Evolutionary conservation across 2,888 invertebrate species (phyloP).

Genomic region (Mythimna vitellina): DNA sequence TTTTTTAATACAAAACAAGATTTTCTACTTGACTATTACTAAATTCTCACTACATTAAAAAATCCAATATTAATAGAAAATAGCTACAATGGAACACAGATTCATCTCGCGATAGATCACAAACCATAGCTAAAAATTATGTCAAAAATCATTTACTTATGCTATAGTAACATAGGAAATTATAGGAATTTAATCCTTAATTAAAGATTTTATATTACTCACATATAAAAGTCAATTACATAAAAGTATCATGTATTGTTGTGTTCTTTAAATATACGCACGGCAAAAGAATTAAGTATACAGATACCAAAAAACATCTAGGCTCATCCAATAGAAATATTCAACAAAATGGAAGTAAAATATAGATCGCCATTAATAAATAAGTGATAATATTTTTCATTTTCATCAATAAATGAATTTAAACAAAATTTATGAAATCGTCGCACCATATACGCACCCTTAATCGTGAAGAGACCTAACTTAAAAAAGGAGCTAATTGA

Average conservation of each 20-base stretch:
- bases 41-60: constrained; percentile 34
- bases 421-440: too few relatives aligned
- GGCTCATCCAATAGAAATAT: too few relatives aligned
- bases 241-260: not conserved
- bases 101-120: constrained; percentile 39
- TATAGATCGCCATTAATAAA: too few relatives aligned
- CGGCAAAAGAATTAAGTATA: constrained; percentile 18
- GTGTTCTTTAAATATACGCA: constrained; percentile 7
- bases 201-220: constrained; percentile 9
- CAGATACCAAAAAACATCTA: not conserved
- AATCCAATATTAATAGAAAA: constrained; percentile 56
- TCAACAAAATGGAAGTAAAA: too few relatives aligned
- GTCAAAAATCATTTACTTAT: constrained; percentile 51
- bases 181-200: constrained; percentile 13
- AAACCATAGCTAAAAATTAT: constrained; percentile 35
- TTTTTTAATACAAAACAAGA: constrained; percentile 19
- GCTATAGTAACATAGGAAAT: constrained; percentile 20
- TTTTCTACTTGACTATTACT: constrained; percentile 30
- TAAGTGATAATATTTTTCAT: too few relatives aligned
- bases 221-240: not conserved
- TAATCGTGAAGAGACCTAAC: too few relatives aligned
- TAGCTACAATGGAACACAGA: constrained; percentile 63
- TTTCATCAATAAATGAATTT: too few relatives aligned
- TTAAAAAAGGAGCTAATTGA: too few relatives aligned
- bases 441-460: too few relatives aligned